Evolutionary conservation across 2,888 invertebrate genomes (phyloP).

Genomic region (Myopa testacea): DNA sequence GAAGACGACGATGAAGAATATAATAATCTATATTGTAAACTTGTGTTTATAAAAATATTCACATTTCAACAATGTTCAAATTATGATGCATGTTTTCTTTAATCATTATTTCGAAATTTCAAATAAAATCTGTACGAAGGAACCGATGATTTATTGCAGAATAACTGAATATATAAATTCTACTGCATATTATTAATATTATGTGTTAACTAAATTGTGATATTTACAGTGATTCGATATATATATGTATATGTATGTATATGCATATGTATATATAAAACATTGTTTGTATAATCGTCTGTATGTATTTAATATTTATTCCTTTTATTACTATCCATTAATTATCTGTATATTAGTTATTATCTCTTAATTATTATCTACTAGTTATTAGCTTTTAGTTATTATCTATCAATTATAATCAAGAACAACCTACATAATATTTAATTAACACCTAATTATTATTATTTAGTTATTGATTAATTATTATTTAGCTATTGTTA

Average conservation of each 20-base stretch:
- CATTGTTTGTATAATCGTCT: neutral
- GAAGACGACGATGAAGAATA: too few species aligned
- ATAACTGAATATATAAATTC: slow-evolving; percentile 11
- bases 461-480: too few species aligned
- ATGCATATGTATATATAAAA: neutral
- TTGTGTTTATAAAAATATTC: neutral
- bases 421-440: too few species aligned
- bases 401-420: too few species aligned
- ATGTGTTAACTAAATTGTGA: slow-evolving; percentile 68
- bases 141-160: slow-evolving; percentile 18
- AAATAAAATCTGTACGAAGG: neutral
- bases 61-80: too few species aligned
- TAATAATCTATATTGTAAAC: neutral
- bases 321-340: slow-evolving; percentile 46
- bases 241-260: slow-evolving; percentile 39
- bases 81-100: too few species aligned
- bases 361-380: too few species aligned
- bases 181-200: slow-evolving; percentile 33
- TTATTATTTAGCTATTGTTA: too few species aligned
- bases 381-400: too few species aligned
- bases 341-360: slow-evolving; percentile 45
- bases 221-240: slow-evolving; percentile 69
- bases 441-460: too few species aligned
- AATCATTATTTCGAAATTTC: neutral
- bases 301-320: slow-evolving; percentile 25